Evolutionary conservation across 2,797 vertebrate species (phyloP), one percentile per base, ranked within the genome.

Genomic region (Sebastes diploproa): DNA sequence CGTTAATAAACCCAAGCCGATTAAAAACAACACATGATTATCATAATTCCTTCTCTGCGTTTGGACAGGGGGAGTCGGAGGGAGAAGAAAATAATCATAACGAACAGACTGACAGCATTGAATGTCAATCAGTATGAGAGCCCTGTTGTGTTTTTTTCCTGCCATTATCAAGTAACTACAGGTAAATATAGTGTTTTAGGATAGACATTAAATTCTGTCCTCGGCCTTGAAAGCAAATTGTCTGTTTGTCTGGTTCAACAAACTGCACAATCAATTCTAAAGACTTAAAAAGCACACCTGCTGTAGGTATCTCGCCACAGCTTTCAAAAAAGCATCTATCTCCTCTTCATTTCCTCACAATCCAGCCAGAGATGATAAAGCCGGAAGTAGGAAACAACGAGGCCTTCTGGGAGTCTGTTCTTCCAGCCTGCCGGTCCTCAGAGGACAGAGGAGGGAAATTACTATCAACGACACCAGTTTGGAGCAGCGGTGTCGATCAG

Each of bases 281-380:
- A 64, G 42, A 71, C 22, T 42, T 61, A 20, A 59, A 81, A 82
- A 73, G 74, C 61, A 64, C 67, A 42, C 29, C 55, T 14, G 65
- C 75, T 78, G 62, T 29, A 32, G 29, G 67, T 75, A 16, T 84
- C 23, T 59, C 22, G 25, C 22, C 22, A n/a, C 27, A 14, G 54
- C 64, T 61, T 83, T 54, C 3, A 59, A 68, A 75, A 71, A 69
- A 58, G n/a, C 14, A 8, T 68, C 63, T 7, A 75, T 83, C 81
- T 85, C 62, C 61, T 79, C 56, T 52, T 85, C 52, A 80, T 87
- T 90, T 90, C 79, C 84, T 78, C 77, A 61, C 79, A 86, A 80
- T 81, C 56, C 71, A 80, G 60, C 18, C 3, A 30, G 46, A 58
- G 52, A 62, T 52, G 86, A 91, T 91, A 88, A 91, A 91, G 83